Evolutionary conservation across 2,797 vertebrate genomes (phyloP).

Genomic region (Siniperca undulata): DNA sequence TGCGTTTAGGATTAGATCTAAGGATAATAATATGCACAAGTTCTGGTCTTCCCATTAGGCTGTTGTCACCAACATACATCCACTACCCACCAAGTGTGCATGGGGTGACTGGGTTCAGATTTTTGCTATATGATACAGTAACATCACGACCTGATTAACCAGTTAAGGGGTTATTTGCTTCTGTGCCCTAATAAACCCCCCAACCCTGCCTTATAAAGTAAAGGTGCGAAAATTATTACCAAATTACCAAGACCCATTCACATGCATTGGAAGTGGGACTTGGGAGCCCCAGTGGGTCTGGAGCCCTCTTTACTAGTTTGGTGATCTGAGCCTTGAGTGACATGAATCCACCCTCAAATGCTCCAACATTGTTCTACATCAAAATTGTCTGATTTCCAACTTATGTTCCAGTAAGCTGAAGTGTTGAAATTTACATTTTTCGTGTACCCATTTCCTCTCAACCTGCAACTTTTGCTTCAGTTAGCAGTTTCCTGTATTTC

Average conservation of each 20-base stretch:
- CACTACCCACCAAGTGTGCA: background rate
- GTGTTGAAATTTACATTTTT: slow-evolving; percentile 49
- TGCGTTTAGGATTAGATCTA: slow-evolving; percentile 31
- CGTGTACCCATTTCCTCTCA: slow-evolving; percentile 35
- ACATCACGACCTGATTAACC: background rate
- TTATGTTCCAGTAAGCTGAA: slow-evolving; percentile 22
- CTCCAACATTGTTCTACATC: slow-evolving; percentile 27
- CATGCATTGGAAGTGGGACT: background rate
- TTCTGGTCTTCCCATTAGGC: slow-evolving; percentile 4
- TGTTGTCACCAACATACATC: background rate
- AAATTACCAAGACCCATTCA: background rate
- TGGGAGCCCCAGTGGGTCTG: no score
- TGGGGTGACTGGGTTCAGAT: background rate
- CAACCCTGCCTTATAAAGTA: no score
- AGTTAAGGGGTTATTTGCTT: background rate
- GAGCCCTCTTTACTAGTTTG: slow-evolving; percentile 1
- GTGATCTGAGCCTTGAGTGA: background rate
- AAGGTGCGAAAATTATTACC: background rate
- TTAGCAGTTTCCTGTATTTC: slow-evolving; percentile 58
- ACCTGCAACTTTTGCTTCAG: slow-evolving; percentile 50
- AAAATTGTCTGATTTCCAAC: slow-evolving; percentile 39
- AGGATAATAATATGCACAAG: slow-evolving; percentile 24
- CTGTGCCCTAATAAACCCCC: background rate
- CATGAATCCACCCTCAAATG: slow-evolving; percentile 13
- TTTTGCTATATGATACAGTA: background rate